These are phyloP conservation scores for Siphlonurus alternatus DNA, from an alignment of 2,888 invertebrate species.

Conservation along the genomic window DNA sequence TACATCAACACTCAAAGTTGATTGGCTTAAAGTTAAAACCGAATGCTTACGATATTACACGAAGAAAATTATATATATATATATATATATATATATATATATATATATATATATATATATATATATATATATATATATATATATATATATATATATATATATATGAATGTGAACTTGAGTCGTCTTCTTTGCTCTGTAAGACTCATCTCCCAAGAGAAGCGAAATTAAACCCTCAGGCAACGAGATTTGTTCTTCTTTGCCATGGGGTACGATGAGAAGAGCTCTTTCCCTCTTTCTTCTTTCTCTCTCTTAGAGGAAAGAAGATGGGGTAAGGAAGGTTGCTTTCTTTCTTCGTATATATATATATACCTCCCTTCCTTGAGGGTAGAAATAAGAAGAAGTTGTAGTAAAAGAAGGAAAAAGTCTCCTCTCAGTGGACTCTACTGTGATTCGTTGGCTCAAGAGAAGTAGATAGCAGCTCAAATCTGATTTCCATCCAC, in stretches of 20 bases:
- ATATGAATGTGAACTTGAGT: too few relatives aligned
- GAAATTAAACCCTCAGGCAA: constrained; percentile 2
- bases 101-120: too few relatives aligned
- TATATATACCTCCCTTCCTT: constrained; percentile 13
- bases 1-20: too few relatives aligned
- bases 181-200: too few relatives aligned
- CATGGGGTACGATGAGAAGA: not conserved
- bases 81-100: too few relatives aligned
- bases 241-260: constrained; percentile 3
- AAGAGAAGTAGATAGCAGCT: not conserved
- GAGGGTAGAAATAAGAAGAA: constrained; percentile 17
- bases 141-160: too few relatives aligned
- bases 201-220: not conserved
- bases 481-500: not conserved
- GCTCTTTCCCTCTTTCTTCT: constrained; percentile 6
- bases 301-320: constrained; percentile 13
- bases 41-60: too few relatives aligned
- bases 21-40: too few relatives aligned
- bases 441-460: not conserved
- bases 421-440: not conserved
- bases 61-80: too few relatives aligned
- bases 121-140: too few relatives aligned
- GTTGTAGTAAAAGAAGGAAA: not conserved
- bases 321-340: too few relatives aligned
- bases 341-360: constrained; percentile 12